Base-by-base conservation (phyloP, 2,113 vertebrate genomes). In the Hyla sarda region DNA sequence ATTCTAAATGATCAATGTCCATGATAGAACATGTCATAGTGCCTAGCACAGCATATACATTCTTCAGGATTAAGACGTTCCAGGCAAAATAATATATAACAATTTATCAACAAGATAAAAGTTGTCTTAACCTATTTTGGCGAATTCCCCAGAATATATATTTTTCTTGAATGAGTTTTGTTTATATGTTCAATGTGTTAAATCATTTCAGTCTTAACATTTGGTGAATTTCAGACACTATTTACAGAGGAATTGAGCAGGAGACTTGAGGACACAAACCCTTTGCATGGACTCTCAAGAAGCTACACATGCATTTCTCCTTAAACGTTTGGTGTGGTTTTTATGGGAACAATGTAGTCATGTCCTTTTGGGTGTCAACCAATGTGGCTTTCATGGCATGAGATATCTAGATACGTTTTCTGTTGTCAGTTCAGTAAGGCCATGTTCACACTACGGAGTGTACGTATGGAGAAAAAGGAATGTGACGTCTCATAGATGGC, bases 51-150 rank as follows among this genome's bases (percentile, higher is more conserved):
- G 37, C n/a, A 34, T 37, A 14, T 47, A 41, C 52, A 41, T 23
- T 41, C 30, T 58, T 21, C 19, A 34, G 17, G 10, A 21, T 79
- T 60, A 60, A n/a, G 56, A 60, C 56, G 16, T 81, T 65, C 2
- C 58, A 62, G 78, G 78, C 34, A 81, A 25, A 81, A 81, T 80
- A 12, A 25, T 80, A 28, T 37, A 23, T 8, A 80, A 80, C n/a
- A 65, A 81, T 65, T 14, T 62, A 81, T 81, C 58, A 81, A 60
- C n/a, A 47, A 81, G 78, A 81, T 81, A 81, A 62, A 62, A 47
- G 56, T 65, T 65, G 78, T 80, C 77, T 62, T 45, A 80, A 62
- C 34, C 41, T 4, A 32, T 12, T 65, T 81, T 81, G 78, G 78
- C 56, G 9, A 58, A 30, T 13, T 62, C 30, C 78, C 78, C 56